Base-by-base conservation (phyloP, 1,140 invertebrate genomes). In the Lasioglossum baleicum region DNA sequence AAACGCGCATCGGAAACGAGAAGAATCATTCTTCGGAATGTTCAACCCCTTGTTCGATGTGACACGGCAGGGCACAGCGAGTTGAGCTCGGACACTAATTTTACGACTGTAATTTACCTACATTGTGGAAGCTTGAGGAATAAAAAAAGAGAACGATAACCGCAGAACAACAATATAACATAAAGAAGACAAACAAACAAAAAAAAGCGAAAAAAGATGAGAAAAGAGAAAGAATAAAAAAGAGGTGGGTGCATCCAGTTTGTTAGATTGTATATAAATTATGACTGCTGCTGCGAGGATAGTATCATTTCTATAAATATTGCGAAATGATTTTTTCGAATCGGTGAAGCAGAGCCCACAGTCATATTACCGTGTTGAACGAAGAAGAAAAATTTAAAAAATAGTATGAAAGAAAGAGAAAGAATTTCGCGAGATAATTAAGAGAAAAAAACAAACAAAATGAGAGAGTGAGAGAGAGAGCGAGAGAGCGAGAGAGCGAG, bases 241-340 rank as follows among this genome's bases (percentile, higher is more conserved):
- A 7, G 6, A 82, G 51, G 66, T 26, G 68, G 51, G 40, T 81
- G 48, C 35, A 83, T 66, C 40, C 67, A 75, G 35, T 68, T 68
- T 68, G 26, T 74, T 72, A 84, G 77, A 81, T 51, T 81, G 81
- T 88, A 88, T 26, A 85, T 86, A 84, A 85, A 81, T 87, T 78
- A 63, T 64, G 63, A 84, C 40, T 76, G 60, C 67, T 73, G 22
- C 78, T 80, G 48, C 5, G 35, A 67, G 44, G 56, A 82, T 66
- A 74, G 80, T 73, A 35, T 69, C 40, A 69, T 77, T 80, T 81
- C 64, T 75, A 81, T 76, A 68, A 81, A 74, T 83, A 83, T 22
- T 26, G 35, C 11, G 35, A 72, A 42, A 65, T 67, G 44, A 13
- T 75, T 64, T 20, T 20, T 58, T 20, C 26, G 26, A 26, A 26